Conservation (phyloP, 2,888 invertebrate species). For the Callosobruchus maculatus region DNA sequence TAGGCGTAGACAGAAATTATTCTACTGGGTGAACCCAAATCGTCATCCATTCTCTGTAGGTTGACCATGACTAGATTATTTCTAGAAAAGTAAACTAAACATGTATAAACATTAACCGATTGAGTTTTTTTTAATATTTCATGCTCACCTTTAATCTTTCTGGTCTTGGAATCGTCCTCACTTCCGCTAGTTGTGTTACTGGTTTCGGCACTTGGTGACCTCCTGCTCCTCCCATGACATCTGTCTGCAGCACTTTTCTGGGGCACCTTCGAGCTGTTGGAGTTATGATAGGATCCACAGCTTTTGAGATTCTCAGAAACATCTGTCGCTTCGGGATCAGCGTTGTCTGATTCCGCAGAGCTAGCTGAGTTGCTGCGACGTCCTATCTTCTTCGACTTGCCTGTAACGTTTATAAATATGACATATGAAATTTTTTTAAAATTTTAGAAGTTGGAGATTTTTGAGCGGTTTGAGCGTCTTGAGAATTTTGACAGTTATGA, state of each 20-base stretch:
- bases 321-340: constrained; percentile 49
- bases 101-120: too few species aligned
- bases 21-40: too few species aligned
- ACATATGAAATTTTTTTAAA: too few species aligned
- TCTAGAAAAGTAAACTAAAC: too few species aligned
- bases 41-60: too few species aligned
- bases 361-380: constrained; percentile 51
- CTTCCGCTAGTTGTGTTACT: constrained; percentile 40
- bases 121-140: too few species aligned
- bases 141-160: constrained; percentile 28
- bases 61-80: too few species aligned
- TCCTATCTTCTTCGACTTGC: constrained; percentile 21
- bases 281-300: constrained; percentile 37
- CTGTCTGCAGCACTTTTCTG: constrained; percentile 31
- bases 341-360: constrained; percentile 48
- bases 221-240: constrained; percentile 25
- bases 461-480: too few species aligned
- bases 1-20: too few species aligned
- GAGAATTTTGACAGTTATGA: too few species aligned
- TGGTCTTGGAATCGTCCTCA: constrained; percentile 40
- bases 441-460: too few species aligned
- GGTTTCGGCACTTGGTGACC: constrained; percentile 50
- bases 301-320: constrained; percentile 42
- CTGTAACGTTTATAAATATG: neutral
- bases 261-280: constrained; percentile 37